Base-by-base conservation (phyloP, 2,797 vertebrate genomes). In the Oceanodroma leucorhoa region DNA sequence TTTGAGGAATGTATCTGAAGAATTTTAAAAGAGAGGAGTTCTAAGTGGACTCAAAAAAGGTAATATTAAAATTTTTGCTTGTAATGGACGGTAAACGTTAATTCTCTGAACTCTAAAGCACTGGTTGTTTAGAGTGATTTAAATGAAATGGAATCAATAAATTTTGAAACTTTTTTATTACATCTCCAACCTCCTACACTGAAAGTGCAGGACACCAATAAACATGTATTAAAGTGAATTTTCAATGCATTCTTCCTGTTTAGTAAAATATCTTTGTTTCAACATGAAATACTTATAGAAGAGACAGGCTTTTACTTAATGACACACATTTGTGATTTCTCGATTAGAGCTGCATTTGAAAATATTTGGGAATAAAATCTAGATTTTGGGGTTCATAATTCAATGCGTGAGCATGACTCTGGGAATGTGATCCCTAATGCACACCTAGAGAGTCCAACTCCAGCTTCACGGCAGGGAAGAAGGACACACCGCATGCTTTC, bases 1-100 rank as follows among this genome's bases (percentile, higher is more conserved):
- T 97, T 94, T 95, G 97, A 96, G 96, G 97, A 98, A 97, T 98
- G 97, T 97, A 97, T 97, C 96, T 97, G 94, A 96, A 93, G 93
- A 97, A 96, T 97, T 96, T 97, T 97, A 96, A 98, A 96, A 91
- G 77, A 96, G 94, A 96, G 86, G 89, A 94, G 91, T 96, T 87
- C 95, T 95, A 94, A 95, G 53, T 22, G 34, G 90, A 94, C 96
- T 97, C 62, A 3, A 53, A 82, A 96, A 97, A 91, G 40, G 75
- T 94, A 89, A 97, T 93, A 79, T 87, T 95, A 97, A 97, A 97
- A 87, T 97, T 95, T 95, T 95, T 94, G 97, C 97, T 97, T 96
- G 86, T 97, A 97, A 97, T 57, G 75, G 96, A 94, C 95, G 97
- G 97, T 97, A 97, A 97, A 91, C 76, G 43, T 94, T 97, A 97